Base-by-base conservation (phyloP, 2,888 invertebrate genomes). In the Idaea aversata region DNA sequence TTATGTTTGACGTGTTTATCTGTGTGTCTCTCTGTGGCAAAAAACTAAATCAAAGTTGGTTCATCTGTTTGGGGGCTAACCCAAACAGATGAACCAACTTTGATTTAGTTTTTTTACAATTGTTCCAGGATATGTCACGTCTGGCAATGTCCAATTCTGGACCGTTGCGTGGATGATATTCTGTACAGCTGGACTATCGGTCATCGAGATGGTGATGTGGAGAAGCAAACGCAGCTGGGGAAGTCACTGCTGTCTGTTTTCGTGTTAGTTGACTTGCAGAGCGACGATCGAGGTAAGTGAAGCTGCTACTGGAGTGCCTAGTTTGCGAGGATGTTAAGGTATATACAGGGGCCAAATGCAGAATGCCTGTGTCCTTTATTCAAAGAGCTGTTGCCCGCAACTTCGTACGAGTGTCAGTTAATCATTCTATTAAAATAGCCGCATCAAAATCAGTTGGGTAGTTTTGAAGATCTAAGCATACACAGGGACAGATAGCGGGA, bases 111-210 rank as follows among this genome's bases (percentile, higher is more conserved):
- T 25, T 25, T 25, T 25, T 25, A 25, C 25, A 61, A n/a, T 47
- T 66, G 4, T 78, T 77, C 0, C 80, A 91, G 91, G 64, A 88
- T 93, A 73, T 88, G 89, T 61, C 90, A 91, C 76, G 84, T 91
- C 0, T 94, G 94, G 94, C 93, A 92, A 72, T 94, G 94, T 70
- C 88, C 93, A 0, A 81, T 93, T 59, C 79, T 95, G 65, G 87
- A 87, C 63, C 78, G 91, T 0, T 93, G 94, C 62, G 90, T 94
- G 59, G 86, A 93, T 67, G 89, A 89, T 66, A 85, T 94, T 62
- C 82, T 94, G 34, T 87, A 86, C 78, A 91, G 90, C 76, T 94
- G 94, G 94, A 93, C 88, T 6, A 92, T 94, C 61, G 93, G 91
- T 5, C 89, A 93, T 71, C 80, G 86, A 1, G 88, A 90, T 64